These are phyloP conservation scores for Sebastes schlegelii DNA, from an alignment of 2,113 vertebrate genomes.

Conservation along the genomic window DNA sequence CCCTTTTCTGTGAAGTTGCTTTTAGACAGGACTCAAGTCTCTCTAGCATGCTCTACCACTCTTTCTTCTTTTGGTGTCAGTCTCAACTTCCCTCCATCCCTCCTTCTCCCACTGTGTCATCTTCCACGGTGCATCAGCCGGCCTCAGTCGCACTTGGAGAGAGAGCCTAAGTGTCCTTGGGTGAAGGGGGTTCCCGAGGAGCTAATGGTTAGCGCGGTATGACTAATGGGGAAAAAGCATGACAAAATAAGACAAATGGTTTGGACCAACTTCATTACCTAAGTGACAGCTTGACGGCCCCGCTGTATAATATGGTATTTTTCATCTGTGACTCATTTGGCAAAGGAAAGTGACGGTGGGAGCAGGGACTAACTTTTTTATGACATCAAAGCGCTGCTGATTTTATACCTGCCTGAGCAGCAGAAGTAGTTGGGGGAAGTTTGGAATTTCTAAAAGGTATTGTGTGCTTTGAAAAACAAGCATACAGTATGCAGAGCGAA, in stretches of 20 bases:
- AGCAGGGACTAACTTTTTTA: conserved; percentile 68
- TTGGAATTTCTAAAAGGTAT: conserved; percentile 64
- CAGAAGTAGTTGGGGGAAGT: conserved; percentile 56
- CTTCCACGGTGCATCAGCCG: conserved; percentile 61
- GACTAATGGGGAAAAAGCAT: conserved; percentile 85
- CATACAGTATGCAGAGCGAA: conserved; percentile 45
- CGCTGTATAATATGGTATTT: conserved; percentile 84
- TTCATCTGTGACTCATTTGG: conserved; percentile 84
- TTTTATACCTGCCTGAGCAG: conserved; percentile 70
- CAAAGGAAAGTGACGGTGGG: conserved; percentile 71
- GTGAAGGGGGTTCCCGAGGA: conserved; percentile 82
- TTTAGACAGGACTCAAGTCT: conserved; percentile 34
- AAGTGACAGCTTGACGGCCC: conserved; percentile 83
- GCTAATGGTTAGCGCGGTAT: conserved; percentile 82
- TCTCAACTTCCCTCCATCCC: conserved; percentile 35
- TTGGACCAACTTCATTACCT: conserved; percentile 87
- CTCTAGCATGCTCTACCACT: conserved; percentile 13
- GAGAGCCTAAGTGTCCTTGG: conserved; percentile 84
- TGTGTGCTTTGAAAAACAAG: conserved; percentile 69
- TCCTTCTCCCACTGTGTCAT: conserved; percentile 25
- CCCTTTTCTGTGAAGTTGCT: conserved; percentile 26
- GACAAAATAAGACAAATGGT: conserved; percentile 88
- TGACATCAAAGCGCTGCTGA: conserved; percentile 69
- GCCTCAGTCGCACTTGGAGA: conserved; percentile 70
- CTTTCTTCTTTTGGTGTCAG: conserved; percentile 53